Evolutionary conservation across 2,797 vertebrate species (phyloP), one percentile per base, ranked within the genome.

Genomic region (Scolopax bukidnonensis): DNA sequence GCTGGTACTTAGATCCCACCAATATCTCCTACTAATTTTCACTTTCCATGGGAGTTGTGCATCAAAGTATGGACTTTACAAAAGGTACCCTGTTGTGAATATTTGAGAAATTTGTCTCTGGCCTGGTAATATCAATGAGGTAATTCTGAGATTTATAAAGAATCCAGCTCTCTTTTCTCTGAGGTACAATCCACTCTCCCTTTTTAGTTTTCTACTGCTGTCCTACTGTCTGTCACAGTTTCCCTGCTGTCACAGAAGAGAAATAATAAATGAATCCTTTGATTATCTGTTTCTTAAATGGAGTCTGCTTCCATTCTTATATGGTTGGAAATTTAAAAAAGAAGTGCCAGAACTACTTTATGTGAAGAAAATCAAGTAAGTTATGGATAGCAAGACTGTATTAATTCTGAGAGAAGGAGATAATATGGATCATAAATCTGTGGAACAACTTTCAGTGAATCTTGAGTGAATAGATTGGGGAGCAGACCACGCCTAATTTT

Each of bases 361-460:
- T 20, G 32, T 76, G 73, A 85, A 82, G 50, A 93, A 93, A 94
- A 91, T 85, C 12, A 90, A 84, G 63, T 45, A 69, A 81, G 23
- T 59, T 87, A 43, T 16, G 18, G 23, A 85, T 43, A 5, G 21
- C 16, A 56, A 82, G 41, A 84, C 11, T 63, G 17, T 41, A 40
- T 65, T 80, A 79, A 63, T 84, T 45, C 15, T 89, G 61, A 92
- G 85, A 83, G 33, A 57, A 21, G 13, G 28, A 84, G 40, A 33
- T 64, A 80, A 75, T 73, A 40, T 9, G 74, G 32, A 36, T 70
- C 59, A 71, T 53, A 70, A 79, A 87, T 9, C 10, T 51, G 21
- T 38, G 73, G 43, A 79, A 93, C 84, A 78, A 3, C 8, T 84
- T 85, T 81, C 82, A 59, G 13, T 75, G 50, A 40, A 47, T 65